Conservation (phyloP, 2,797 vertebrate species). For the Trichosurus vulpecula region DNA sequence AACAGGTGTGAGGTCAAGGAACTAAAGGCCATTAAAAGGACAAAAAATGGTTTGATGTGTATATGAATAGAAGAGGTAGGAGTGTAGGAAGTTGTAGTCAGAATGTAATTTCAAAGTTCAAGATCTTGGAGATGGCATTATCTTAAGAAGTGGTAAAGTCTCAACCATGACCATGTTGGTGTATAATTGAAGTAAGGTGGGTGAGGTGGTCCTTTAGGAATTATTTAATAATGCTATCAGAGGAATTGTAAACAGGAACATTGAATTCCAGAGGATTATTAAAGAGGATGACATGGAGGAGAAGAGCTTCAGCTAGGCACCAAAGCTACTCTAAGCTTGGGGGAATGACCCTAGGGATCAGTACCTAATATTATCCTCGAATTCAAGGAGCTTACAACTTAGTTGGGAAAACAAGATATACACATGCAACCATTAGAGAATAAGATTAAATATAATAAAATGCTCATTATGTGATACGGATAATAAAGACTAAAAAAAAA, state of each 20-base stretch:
- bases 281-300: neutral
- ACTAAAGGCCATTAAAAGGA: neutral
- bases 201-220: neutral
- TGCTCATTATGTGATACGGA: neutral
- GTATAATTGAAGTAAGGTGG: neutral
- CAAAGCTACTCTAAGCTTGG: neutral
- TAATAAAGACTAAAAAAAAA: neutral
- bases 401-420: neutral
- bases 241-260: neutral
- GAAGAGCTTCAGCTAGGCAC: neutral
- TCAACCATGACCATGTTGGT: neutral
- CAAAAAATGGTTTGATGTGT: neutral
- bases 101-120: neutral
- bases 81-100: neutral
- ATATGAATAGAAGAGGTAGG: neutral
- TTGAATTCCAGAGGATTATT: neutral
- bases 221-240: neutral
- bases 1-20: neutral
- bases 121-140: neutral
- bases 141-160: neutral
- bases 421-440: neutral
- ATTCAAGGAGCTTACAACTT: neutral
- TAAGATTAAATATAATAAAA: neutral
- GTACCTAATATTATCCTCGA: neutral
- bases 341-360: neutral